These are phyloP conservation scores for Crioceris asparagi DNA, from an alignment of 2,888 invertebrate species.

Conservation along the genomic window DNA sequence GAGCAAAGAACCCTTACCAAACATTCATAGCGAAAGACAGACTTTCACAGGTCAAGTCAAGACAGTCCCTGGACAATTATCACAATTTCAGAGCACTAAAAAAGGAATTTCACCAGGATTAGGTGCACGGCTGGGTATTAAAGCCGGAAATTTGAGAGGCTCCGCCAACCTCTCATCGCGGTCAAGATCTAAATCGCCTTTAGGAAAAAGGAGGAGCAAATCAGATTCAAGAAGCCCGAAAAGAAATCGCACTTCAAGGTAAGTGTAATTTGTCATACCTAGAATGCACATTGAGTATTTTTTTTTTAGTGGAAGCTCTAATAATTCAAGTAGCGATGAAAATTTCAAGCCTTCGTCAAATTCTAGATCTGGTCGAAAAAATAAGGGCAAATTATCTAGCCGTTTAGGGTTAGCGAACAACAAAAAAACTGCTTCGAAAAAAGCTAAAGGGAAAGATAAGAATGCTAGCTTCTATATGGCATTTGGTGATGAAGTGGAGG, in stretches of 20 bases:
- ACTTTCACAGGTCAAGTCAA: conserved; percentile 18
- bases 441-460: conserved; percentile 46
- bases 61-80: conserved; percentile 43
- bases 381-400: conserved; percentile 46
- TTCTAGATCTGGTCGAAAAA: conserved; percentile 25
- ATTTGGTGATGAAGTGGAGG: conserved; percentile 53
- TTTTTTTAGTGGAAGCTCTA: conserved; percentile 39
- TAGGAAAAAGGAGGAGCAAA: conserved; percentile 17
- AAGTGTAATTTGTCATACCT: conserved; percentile 6
- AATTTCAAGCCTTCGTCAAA: conserved; percentile 30
- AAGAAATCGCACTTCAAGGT: conserved; percentile 33
- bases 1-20: conserved; percentile 88
- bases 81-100: conserved; percentile 47
- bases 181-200: conserved; percentile 30
- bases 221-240: conserved; percentile 28
- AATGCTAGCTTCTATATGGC: conserved; percentile 54
- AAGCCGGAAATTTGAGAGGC: conserved; percentile 34
- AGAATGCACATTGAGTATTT: conserved; percentile 2
- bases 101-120: conserved; percentile 35
- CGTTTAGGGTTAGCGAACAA: conserved; percentile 43
- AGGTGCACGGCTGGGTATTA: conserved; percentile 47
- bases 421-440: conserved; percentile 33
- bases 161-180: conserved; percentile 33
- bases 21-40: conserved; percentile 64
- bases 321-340: conserved; percentile 45